Evolutionary conservation across 35 echinoderm and acorn worm genomes (phyloP).

Genomic region (Heliocidaris erythrogramma): DNA sequence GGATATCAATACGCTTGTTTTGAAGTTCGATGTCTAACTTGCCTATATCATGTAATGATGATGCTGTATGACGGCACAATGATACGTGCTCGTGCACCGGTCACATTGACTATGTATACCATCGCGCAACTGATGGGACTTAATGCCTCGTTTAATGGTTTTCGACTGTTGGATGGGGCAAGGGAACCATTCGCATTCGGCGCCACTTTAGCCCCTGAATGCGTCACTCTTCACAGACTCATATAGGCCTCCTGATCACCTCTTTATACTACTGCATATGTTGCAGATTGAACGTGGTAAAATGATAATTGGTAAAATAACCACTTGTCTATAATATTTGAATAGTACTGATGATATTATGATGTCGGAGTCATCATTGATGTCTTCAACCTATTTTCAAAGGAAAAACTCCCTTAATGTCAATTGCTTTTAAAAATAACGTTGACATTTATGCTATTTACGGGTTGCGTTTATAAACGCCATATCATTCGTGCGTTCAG

Average conservation of each 20-base stretch:
- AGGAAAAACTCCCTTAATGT: background rate
- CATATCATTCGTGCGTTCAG: background rate
- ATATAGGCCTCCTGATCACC: background rate
- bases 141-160: constrained; percentile 4
- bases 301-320: too few species aligned
- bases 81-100: background rate
- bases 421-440: background rate
- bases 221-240: background rate
- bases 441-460: background rate
- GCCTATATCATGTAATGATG: background rate
- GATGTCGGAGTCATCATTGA: background rate
- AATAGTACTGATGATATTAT: background rate
- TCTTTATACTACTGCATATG: background rate
- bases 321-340: too few species aligned
- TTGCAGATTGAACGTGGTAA: background rate
- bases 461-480: background rate
- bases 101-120: background rate
- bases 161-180: background rate
- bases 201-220: background rate
- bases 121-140: background rate
- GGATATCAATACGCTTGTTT: constrained; percentile 18
- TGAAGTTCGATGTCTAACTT: background rate
- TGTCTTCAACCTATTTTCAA: background rate
- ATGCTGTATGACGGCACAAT: background rate
- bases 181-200: background rate